phyloP scores from a whole-genome alignment of 2,113 vertebrate species.

The Paracanthobrama guichenoti region DNA sequence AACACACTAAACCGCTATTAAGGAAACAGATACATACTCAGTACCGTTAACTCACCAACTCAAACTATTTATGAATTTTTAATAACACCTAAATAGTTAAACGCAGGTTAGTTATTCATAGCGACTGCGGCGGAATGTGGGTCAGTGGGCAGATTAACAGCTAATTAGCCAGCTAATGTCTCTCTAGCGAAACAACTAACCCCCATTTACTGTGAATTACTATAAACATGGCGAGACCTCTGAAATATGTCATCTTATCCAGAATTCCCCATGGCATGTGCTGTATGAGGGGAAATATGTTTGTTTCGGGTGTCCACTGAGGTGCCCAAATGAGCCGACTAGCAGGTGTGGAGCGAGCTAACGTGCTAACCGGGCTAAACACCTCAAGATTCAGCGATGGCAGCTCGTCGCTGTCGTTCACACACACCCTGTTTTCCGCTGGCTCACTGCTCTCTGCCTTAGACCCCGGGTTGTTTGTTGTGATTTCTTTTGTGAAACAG shows the following conservation, averaged over 20 bases:
- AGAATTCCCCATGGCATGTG: background rate
- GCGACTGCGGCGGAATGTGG: background rate
- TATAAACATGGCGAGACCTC: background rate
- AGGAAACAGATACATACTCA: background rate
- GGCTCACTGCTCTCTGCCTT: conserved; percentile 59
- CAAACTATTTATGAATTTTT: background rate
- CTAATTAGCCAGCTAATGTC: conserved; percentile 66
- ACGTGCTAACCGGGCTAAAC: conserved; percentile 47
- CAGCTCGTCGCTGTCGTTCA: conserved; percentile 29
- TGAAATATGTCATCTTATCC: background rate
- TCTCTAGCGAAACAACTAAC: background rate
- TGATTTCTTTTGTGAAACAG: conserved; percentile 63
- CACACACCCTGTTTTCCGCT: conserved; percentile 60
- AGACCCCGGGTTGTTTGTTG: conserved; percentile 62
- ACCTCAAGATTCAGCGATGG: background rate
- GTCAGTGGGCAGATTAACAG: conserved; percentile 36
- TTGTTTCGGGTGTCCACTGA: background rate
- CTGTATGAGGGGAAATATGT: background rate
- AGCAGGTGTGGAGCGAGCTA: conserved; percentile 59
- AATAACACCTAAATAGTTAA: background rate
- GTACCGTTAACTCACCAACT: background rate
- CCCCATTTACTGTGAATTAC: background rate
- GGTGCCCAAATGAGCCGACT: conserved; percentile 64
- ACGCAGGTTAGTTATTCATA: background rate
- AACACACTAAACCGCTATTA: background rate